Evolutionary conservation across 2,888 invertebrate genomes (phyloP).

Genomic region (Acanthosepion pharaonis): DNA sequence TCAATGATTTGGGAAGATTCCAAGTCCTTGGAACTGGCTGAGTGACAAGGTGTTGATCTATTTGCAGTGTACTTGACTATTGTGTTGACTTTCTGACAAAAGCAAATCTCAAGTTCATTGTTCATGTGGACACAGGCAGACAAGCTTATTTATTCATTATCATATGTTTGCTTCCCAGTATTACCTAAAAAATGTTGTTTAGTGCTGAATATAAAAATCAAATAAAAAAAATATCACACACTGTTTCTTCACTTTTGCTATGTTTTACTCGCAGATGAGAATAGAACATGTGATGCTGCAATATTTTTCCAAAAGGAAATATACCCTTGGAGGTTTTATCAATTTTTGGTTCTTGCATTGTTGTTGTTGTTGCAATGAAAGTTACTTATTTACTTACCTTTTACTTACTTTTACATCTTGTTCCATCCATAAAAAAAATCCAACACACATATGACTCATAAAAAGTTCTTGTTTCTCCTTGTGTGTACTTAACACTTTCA

Average conservation of each 20-base stretch:
- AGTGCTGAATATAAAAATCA: neutral
- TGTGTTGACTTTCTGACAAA: neutral
- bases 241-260: neutral
- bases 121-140: neutral
- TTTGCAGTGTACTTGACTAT: neutral
- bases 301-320: no score
- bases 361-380: no score
- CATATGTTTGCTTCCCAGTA: neutral
- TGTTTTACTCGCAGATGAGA: neutral
- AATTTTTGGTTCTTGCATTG: no score
- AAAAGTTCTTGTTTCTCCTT: no score
- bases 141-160: neutral
- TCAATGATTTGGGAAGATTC: neutral
- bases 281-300: no score
- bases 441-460: no score
- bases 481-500: no score
- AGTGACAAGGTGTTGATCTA: neutral
- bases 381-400: no score
- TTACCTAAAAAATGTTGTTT: neutral
- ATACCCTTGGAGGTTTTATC: no score
- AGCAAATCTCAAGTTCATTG: neutral
- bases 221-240: neutral
- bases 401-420: no score
- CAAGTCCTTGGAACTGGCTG: neutral
- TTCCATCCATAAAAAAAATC: no score